Percentiles rank a stretch among this genome's conserved stretches.
These are phyloP conservation scores for Zapornia atra DNA, from an alignment of 2,113 vertebrate species.

Conservation along the genomic window DNA sequence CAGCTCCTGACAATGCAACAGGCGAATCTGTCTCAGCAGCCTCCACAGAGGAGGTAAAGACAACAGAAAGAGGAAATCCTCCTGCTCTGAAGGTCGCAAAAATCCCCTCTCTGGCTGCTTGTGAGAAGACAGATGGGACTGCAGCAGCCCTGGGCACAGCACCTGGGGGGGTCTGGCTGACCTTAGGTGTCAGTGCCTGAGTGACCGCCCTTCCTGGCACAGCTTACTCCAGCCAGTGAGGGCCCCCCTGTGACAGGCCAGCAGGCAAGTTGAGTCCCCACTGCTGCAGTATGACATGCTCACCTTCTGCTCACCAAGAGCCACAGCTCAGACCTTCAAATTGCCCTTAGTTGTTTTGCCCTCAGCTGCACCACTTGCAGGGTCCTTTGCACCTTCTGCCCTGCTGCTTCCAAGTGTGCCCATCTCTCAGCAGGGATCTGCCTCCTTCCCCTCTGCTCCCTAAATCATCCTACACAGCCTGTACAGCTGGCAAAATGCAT, in stretches of 20 bases:
- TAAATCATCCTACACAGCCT: rapidly evolving
- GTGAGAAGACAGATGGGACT: neutral
- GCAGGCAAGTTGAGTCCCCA: neutral
- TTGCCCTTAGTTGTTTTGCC: neutral
- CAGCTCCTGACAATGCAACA: neutral
- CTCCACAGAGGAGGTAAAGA: neutral
- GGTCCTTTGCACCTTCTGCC: neutral
- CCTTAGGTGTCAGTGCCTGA: neutral
- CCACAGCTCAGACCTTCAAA: neutral
- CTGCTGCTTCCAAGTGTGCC: rapidly evolving
- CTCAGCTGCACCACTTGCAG: neutral
- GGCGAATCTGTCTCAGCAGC: neutral
- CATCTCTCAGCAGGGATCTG: neutral
- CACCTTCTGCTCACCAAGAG: neutral
- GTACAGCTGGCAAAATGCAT: rapidly evolving
- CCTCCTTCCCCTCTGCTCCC: neutral
- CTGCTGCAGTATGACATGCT: neutral
- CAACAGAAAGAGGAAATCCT: neutral
- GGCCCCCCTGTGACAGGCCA: neutral
- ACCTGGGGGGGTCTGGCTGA: neutral
- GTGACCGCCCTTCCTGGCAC: rapidly evolving
- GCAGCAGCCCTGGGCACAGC: neutral
- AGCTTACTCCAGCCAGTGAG: rapidly evolving
- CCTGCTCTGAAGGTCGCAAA: neutral
- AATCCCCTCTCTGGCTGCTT: neutral